These are phyloP conservation scores for Eupithecia exiguata DNA, from an alignment of 2,888 invertebrate genomes.

Conservation along the genomic window DNA sequence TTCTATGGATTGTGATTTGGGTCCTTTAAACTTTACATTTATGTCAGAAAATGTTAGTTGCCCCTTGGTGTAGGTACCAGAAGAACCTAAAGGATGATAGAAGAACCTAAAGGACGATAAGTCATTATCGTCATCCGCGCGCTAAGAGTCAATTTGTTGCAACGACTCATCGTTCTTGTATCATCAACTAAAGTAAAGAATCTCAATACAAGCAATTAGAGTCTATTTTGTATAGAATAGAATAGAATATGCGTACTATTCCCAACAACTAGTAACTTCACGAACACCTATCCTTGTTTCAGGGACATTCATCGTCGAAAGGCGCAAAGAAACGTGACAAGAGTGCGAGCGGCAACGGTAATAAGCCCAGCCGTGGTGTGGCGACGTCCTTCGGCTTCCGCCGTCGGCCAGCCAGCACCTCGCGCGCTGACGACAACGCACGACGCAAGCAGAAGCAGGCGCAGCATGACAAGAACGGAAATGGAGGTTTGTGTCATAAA, in stretches of 20 bases:
- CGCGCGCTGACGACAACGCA: conserved; percentile 76
- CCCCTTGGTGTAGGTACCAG: neutral
- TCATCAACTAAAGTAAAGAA: no score
- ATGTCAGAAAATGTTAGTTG: neutral
- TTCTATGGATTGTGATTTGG: neutral
- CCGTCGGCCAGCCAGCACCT: conserved; percentile 83
- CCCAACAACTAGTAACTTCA: neutral
- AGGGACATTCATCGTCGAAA: conserved; percentile 87
- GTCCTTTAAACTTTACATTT: neutral
- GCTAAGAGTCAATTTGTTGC: no score
- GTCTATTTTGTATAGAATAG: no score
- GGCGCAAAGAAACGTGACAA: conserved; percentile 83
- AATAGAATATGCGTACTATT: neutral
- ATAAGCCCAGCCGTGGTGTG: conserved; percentile 87
- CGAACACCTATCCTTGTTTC: conserved; percentile 35
- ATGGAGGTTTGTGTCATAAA: conserved; percentile 22
- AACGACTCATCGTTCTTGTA: no score
- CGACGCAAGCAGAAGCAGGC: conserved; percentile 72
- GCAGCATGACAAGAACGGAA: conserved; percentile 75
- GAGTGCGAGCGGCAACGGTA: conserved; percentile 72
- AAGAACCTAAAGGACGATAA: no score
- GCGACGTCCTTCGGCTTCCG: conserved; percentile 94
- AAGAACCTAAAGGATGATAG: no score
- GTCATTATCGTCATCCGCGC: no score
- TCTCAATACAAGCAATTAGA: no score